Conservation (phyloP, 2,888 invertebrate genomes). For the Vanessa cardui region DNA sequence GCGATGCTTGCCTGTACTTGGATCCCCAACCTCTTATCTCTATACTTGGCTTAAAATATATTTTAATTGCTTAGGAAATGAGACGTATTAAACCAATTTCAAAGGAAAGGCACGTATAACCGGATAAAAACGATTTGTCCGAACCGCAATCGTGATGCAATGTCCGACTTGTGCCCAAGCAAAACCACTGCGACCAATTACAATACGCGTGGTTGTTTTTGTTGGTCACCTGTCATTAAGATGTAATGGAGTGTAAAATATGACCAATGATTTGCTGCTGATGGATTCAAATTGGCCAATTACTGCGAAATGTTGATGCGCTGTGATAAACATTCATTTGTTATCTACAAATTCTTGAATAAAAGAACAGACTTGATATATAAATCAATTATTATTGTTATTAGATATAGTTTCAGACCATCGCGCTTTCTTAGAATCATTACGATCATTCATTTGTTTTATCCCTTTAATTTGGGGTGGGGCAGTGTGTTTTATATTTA, state of each 20-base stretch:
- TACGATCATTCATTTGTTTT: too few species aligned
- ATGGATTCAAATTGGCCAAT: conserved; percentile 18
- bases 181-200: conserved; percentile 24
- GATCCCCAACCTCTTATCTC: too few species aligned
- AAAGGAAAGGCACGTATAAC: conserved; percentile 2
- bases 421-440: too few species aligned
- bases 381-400: too few species aligned
- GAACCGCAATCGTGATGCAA: conserved; percentile 14
- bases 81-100: background rate
- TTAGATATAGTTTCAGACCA: too few species aligned
- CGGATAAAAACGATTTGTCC: conserved; percentile 9
- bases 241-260: conserved; percentile 39
- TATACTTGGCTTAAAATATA: background rate
- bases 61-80: background rate
- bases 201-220: conserved; percentile 26
- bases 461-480: too few species aligned
- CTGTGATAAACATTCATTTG: conserved; percentile 2
- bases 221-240: conserved; percentile 33
- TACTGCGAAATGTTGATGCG: conserved; percentile 5
- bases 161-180: conserved; percentile 18
- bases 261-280: conserved; percentile 23
- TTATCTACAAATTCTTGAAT: background rate
- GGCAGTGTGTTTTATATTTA: too few species aligned
- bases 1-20: too few species aligned
- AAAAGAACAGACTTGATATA: too few species aligned